Percentiles rank a stretch among this genome's conserved stretches.
Evolutionary conservation across 2,797 vertebrate genomes (phyloP).

Genomic region (Ctenopoma multispine): DNA sequence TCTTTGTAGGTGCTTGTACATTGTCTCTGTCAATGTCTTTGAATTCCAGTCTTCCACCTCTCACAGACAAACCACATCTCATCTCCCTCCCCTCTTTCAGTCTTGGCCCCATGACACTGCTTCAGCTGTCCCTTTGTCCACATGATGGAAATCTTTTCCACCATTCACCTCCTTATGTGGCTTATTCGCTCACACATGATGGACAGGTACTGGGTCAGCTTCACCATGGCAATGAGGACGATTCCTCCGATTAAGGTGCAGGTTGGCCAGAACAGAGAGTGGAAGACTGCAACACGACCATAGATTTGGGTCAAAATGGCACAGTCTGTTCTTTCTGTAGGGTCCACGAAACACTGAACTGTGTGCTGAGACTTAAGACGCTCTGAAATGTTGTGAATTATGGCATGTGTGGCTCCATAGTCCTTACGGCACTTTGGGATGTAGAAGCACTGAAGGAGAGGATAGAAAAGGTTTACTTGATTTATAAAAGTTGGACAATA

Average conservation of each 20-base stretch:
- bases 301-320: slow-evolving; percentile 93
- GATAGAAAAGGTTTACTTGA: slow-evolving; percentile 28
- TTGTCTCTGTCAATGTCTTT: neutral
- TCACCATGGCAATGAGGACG: slow-evolving; percentile 93
- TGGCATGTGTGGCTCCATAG: slow-evolving; percentile 84
- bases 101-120: neutral
- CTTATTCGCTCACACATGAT: slow-evolving; percentile 91
- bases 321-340: slow-evolving; percentile 84
- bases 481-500: neutral
- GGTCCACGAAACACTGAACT: slow-evolving; percentile 91
- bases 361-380: slow-evolving; percentile 89
- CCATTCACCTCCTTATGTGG: slow-evolving; percentile 89
- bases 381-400: slow-evolving; percentile 90
- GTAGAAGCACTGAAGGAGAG: slow-evolving; percentile 89
- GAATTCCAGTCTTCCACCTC: neutral
- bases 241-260: slow-evolving; percentile 91
- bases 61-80: slow-evolving; percentile 8
- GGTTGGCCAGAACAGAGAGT: slow-evolving; percentile 94
- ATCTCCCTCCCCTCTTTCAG: neutral
- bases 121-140: neutral
- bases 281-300: slow-evolving; percentile 88
- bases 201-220: slow-evolving; percentile 95
- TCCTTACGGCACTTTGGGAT: slow-evolving; percentile 93
- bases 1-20: neutral
- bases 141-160: neutral